Percentiles rank a stretch among this genome's conserved stretches.
phyloP scores from a whole-genome alignment of 2,888 invertebrate species.

The Escarpia spicata region DNA sequence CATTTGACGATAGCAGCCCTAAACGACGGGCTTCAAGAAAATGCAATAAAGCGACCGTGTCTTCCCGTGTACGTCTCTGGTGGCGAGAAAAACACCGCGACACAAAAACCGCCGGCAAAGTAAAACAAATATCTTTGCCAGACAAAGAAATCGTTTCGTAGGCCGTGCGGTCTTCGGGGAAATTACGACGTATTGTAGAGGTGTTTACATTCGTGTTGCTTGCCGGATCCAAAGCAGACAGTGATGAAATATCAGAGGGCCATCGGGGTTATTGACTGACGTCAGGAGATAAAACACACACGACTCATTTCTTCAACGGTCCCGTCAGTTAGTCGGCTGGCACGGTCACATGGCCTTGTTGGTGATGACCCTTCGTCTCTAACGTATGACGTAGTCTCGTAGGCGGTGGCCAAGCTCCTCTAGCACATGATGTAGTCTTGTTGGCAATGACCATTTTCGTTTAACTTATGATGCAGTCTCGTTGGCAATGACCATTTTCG shows the following conservation, averaged over 20 bases:
- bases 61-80: background rate
- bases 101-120: background rate
- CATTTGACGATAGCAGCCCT: background rate
- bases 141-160: constrained; percentile 3
- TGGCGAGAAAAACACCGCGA: background rate
- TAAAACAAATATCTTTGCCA: background rate
- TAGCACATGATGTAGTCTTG: background rate
- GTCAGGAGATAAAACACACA: background rate
- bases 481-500: background rate
- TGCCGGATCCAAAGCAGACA: background rate
- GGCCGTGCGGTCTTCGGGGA: background rate
- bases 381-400: background rate
- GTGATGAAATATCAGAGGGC: constrained; percentile 1
- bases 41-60: background rate
- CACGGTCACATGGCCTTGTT: background rate
- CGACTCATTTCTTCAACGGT: background rate
- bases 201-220: background rate
- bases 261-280: background rate
- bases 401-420: background rate
- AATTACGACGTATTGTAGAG: background rate
- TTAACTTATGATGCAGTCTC: background rate
- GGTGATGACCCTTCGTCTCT: background rate
- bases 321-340: background rate
- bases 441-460: background rate
- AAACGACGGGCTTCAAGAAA: background rate